Percentiles rank a stretch among this genome's conserved stretches.
Evolutionary conservation across 2,888 invertebrate species (phyloP).

Genomic region (Apamea monoglypha): DNA sequence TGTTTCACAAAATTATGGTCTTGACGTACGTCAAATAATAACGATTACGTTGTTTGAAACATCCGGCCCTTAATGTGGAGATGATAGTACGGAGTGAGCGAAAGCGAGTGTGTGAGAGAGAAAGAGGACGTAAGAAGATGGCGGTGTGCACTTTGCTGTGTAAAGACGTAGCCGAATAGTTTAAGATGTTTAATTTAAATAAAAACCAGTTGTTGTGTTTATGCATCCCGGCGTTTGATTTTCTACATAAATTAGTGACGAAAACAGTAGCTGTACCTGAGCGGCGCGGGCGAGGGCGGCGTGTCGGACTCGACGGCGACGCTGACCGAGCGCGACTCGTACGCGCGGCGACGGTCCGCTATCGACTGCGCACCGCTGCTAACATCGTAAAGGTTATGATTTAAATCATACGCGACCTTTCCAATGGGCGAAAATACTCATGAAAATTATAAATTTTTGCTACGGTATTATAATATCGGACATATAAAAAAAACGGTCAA

Average conservation of each 20-base stretch:
- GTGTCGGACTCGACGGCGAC: constrained; percentile 91
- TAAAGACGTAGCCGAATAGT: not conserved
- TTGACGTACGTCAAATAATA: no score
- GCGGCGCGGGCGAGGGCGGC: constrained; percentile 93
- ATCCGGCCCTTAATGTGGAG: not conserved
- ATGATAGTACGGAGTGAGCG: not conserved
- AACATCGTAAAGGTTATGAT: not conserved
- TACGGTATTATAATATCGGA: not conserved
- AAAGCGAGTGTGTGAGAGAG: not conserved
- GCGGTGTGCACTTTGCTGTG: not conserved
- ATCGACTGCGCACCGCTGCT: constrained; percentile 91
- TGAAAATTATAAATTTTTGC: fast-evolving
- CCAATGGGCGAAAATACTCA: not conserved
- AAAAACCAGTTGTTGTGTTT: not conserved
- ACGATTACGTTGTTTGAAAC: no score
- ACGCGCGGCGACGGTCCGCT: constrained; percentile 94
- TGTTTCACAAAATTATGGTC: no score
- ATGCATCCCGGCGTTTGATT: not conserved
- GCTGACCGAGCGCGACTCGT: constrained; percentile 94
- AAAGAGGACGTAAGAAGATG: not conserved
- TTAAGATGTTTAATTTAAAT: not conserved
- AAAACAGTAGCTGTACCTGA: constrained; percentile 81
- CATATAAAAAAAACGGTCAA: not conserved
- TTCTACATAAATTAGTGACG: not conserved
- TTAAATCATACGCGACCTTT: not conserved